These are phyloP conservation scores for Callyntrura sp. DNA, from an alignment of 2,888 invertebrate genomes.

Conservation along the genomic window DNA sequence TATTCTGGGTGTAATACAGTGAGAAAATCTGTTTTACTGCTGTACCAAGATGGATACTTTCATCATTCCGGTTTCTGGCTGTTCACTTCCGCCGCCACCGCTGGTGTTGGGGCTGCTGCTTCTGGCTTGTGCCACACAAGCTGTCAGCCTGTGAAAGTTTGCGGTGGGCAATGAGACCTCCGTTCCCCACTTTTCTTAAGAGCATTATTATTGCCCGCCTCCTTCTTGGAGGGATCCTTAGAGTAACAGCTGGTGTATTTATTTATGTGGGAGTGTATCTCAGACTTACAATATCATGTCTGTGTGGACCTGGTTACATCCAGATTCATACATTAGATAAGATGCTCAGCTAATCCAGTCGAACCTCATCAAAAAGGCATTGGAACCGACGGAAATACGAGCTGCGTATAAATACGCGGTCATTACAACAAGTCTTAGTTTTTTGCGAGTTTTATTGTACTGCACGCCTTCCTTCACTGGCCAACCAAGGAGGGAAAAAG, in stretches of 20 bases:
- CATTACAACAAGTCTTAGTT: constrained; percentile 17
- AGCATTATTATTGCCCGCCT: constrained; percentile 47
- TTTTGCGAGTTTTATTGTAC: constrained; percentile 56
- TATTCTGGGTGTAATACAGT: constrained; percentile 26
- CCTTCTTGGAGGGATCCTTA: not conserved
- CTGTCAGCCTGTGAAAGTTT: constrained; percentile 71
- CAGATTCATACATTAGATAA: not conserved
- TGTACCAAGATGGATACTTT: constrained; percentile 44
- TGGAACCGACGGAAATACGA: not conserved
- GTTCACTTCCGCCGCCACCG: constrained; percentile 50
- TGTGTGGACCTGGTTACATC: constrained; percentile 9
- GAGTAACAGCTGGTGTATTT: not conserved
- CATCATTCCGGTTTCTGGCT: constrained; percentile 66
- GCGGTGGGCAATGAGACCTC: constrained; percentile 38
- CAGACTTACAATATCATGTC: not conserved
- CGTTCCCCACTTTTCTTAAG: constrained; percentile 47
- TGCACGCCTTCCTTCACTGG: constrained; percentile 23
- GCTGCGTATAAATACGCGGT: constrained; percentile 16
- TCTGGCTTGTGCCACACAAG: constrained; percentile 45
- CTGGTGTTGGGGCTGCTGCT: not conserved
- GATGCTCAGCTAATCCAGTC: not conserved
- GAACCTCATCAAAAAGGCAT: constrained; percentile 59
- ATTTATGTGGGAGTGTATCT: not conserved
- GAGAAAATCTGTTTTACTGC: constrained; percentile 13
- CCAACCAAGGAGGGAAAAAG: constrained; percentile 48